phyloP scores from a whole-genome alignment of 2,113 vertebrate species.

The Pimephales promelas region DNA sequence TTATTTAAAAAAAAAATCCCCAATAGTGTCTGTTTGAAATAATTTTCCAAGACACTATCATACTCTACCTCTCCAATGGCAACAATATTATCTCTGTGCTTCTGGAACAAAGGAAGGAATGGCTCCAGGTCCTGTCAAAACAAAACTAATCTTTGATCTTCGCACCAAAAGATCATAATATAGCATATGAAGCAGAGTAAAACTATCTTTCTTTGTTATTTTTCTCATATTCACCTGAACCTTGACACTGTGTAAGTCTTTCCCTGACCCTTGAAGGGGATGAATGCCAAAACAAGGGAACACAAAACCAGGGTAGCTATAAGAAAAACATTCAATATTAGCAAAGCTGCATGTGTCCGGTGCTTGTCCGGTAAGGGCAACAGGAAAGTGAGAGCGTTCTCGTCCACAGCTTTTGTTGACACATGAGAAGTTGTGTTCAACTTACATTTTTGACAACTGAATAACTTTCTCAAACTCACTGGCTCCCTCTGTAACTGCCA shows the following conservation, averaged over 20 bases:
- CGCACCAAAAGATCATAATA: background rate
- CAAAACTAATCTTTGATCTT: background rate
- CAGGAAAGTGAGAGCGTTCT: background rate
- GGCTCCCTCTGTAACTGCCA: constrained; percentile 71
- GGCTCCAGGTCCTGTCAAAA: constrained; percentile 65
- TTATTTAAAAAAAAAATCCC: background rate
- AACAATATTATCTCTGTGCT: constrained; percentile 62
- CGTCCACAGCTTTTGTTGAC: background rate
- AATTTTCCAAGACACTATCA: background rate
- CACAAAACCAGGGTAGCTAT: constrained; percentile 67
- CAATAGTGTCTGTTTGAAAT: background rate
- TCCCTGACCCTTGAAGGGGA: constrained; percentile 47
- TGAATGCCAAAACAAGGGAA: constrained; percentile 63
- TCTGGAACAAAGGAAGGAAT: constrained; percentile 62
- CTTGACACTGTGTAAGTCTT: constrained; percentile 41
- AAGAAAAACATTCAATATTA: constrained; percentile 30
- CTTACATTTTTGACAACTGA: constrained; percentile 69
- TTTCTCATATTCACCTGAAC: constrained; percentile 44
- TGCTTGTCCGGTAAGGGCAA: background rate
- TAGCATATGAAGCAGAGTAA: background rate
- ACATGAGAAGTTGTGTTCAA: background rate
- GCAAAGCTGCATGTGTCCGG: background rate
- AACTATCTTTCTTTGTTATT: background rate
- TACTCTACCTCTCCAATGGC: constrained; percentile 60
- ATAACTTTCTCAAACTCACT: constrained; percentile 69